phyloP scores from a whole-genome alignment of 2,888 invertebrate genomes.

The Anaspis maculata region DNA sequence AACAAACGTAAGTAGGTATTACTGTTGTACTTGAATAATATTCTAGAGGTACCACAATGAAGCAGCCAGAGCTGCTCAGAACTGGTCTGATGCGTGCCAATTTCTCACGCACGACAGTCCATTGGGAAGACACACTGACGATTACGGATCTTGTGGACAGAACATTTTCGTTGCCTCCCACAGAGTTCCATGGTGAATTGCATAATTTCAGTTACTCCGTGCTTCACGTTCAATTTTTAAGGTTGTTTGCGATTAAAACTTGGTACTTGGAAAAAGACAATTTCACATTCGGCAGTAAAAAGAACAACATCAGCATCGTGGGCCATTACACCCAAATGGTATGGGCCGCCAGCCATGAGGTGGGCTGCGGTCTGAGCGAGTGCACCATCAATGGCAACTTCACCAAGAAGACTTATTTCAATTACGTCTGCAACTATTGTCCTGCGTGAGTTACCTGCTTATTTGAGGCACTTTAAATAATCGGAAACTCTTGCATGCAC shows the following conservation, averaged over 20 bases:
- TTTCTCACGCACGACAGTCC: constrained; percentile 62
- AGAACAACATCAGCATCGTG: constrained; percentile 52
- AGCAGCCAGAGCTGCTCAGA: constrained; percentile 64
- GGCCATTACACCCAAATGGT: constrained; percentile 81
- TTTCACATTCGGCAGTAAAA: constrained; percentile 59
- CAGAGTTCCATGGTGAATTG: constrained; percentile 75
- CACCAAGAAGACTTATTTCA: constrained; percentile 58
- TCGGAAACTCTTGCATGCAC: neutral
- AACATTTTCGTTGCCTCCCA: constrained; percentile 75
- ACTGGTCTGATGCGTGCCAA: constrained; percentile 64
- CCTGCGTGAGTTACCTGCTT: constrained; percentile 58
- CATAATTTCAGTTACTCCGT: constrained; percentile 19
- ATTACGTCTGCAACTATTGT: constrained; percentile 79
- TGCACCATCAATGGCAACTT: constrained; percentile 49
- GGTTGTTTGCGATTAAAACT: constrained; percentile 67
- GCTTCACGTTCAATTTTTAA: neutral
- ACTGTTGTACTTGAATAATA: constrained; percentile 2
- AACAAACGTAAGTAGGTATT: too few relatives aligned
- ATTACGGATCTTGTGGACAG: constrained; percentile 69
- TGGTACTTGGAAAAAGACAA: constrained; percentile 71
- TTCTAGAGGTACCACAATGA: constrained; percentile 64
- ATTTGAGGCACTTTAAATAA: constrained; percentile 5
- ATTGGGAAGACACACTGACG: constrained; percentile 55
- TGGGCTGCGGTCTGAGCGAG: constrained; percentile 67
- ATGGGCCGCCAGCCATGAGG: constrained; percentile 69